phyloP scores from a whole-genome alignment of 2,797 vertebrate species.

The Alcedo atthis region DNA sequence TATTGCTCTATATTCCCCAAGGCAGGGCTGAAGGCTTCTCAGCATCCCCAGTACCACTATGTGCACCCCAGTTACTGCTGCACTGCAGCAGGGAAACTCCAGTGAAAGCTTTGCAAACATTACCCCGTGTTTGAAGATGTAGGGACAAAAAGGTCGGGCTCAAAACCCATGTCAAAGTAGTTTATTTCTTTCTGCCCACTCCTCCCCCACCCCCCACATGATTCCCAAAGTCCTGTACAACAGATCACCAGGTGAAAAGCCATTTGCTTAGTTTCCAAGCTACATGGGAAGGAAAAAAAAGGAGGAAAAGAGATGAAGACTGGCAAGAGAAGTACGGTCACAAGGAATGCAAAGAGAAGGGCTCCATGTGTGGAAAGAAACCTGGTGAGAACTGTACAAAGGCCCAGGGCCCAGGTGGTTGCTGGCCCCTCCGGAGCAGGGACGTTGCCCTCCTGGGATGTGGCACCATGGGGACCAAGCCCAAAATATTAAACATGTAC shows the following conservation, averaged over 20 bases:
- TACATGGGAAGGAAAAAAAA: background rate
- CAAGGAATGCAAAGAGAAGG: background rate
- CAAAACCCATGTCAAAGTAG: background rate
- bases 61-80: background rate
- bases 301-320: background rate
- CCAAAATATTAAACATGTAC: background rate
- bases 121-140: rapidly evolving
- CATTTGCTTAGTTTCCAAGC: background rate
- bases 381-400: slow-evolving; percentile 57
- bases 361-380: background rate
- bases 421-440: background rate
- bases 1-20: background rate
- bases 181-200: slow-evolving; percentile 25
- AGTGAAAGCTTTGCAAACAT: background rate
- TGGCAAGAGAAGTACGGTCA: background rate
- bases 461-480: background rate
- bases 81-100: background rate
- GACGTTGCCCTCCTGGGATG: background rate
- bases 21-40: background rate
- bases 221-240: slow-evolving; percentile 36
- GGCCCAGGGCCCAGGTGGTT: background rate
- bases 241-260: slow-evolving; percentile 12
- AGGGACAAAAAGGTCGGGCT: background rate
- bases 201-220: background rate
- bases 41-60: rapidly evolving